Evolutionary conservation across 2,113 vertebrate species (phyloP).

Genomic region (Seriola aureovittata): DNA sequence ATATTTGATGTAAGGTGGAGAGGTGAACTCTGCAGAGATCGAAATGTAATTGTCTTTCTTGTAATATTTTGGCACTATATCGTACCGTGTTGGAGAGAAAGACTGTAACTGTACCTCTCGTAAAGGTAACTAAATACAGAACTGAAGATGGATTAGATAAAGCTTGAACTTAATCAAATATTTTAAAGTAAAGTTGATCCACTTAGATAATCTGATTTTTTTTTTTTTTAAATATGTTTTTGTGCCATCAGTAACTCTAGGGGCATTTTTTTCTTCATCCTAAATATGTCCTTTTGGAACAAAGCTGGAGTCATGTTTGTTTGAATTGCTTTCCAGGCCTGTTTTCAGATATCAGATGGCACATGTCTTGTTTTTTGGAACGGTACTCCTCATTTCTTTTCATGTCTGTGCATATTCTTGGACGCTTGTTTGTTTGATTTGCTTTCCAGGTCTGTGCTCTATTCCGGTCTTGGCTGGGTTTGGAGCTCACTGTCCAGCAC

Average conservation of each 20-base stretch:
- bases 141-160: not conserved
- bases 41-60: not conserved
- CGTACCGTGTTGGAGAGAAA: not conserved
- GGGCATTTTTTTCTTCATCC: conserved; percentile 11
- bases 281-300: conserved; percentile 60
- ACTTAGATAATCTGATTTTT: conserved; percentile 27
- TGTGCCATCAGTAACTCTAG: conserved; percentile 32
- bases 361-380: conserved; percentile 63
- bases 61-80: not conserved
- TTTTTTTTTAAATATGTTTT: conserved; percentile 8
- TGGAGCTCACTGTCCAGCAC: conserved; percentile 44
- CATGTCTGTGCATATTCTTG: conserved; percentile 70
- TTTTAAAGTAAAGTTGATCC: conserved; percentile 33
- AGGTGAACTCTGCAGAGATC: not conserved
- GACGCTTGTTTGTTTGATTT: conserved; percentile 68
- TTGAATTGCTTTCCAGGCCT: conserved; percentile 70
- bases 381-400: conserved; percentile 58
- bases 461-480: conserved; percentile 75
- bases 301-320: conserved; percentile 64
- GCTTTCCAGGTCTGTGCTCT: conserved; percentile 72
- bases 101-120: not conserved
- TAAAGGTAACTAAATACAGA: not conserved
- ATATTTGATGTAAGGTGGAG: not conserved
- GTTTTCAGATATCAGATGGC: conserved; percentile 74
- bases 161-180: not conserved